Evolutionary conservation across 1,140 invertebrate species (phyloP).

Genomic region (Galleria mellonella): DNA sequence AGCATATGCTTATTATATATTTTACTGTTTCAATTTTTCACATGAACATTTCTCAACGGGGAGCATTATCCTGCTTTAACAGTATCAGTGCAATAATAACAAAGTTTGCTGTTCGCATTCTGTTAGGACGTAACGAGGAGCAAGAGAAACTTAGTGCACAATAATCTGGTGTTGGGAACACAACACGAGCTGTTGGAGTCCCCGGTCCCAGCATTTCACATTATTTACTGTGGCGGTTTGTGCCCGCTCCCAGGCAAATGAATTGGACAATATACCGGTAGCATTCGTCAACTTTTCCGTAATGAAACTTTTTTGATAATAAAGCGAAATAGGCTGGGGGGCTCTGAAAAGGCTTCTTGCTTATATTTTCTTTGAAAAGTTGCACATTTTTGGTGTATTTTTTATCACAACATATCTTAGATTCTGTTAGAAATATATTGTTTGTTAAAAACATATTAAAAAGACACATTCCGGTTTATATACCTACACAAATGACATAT

Average conservation of each 20-base stretch:
- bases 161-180: constrained; percentile 46
- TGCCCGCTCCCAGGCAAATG: constrained; percentile 51
- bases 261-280: constrained; percentile 60
- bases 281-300: constrained; percentile 56
- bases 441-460: no score
- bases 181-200: constrained; percentile 35
- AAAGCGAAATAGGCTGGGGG: constrained; percentile 35
- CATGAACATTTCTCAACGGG: no score
- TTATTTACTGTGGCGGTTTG: constrained; percentile 54
- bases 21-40: no score
- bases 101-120: constrained; percentile 46
- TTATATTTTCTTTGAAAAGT: constrained; percentile 57
- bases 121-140: constrained; percentile 38
- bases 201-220: constrained; percentile 28
- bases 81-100: constrained; percentile 23
- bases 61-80: neutral
- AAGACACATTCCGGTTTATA: no score
- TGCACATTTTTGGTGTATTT: constrained; percentile 17
- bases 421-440: no score
- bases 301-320: constrained; percentile 62
- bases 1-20: no score
- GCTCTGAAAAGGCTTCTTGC: constrained; percentile 35
- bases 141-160: constrained; percentile 53
- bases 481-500: no score
- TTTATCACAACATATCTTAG: constrained; percentile 3